Evolutionary conservation across 2,797 vertebrate species (phyloP), one percentile per base, ranked within the genome.

Genomic region (Spinibarbus caldwelli): DNA sequence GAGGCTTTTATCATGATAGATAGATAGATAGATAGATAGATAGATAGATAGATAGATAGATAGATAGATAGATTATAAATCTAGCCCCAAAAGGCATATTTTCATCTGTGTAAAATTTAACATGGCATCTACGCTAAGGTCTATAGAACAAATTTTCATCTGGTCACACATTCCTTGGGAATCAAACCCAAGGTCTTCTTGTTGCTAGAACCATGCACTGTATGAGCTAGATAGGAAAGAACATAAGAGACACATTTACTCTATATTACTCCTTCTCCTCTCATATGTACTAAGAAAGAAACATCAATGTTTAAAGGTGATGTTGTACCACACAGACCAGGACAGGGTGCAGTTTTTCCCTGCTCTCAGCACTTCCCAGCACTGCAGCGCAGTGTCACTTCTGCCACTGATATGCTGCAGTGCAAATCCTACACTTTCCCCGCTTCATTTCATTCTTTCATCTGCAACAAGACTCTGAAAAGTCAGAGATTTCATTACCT

Each of bases 301-400:
- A 86, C 81, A 78, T 89, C 82, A 76, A 66, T 86, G 86, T 86
- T 88, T 86, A 64, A 66, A 86, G 62, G 87, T 85, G 82, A 87
- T 85, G 82, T 78, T 87, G 76, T 80, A 85, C 80, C 68, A 72
- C 82, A 73, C n/a, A n/a, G 76, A 43, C 62, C 38, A 38, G 77
- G 76, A 85, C 9, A 70, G 64, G 73, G 57, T 68, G 62, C 84
- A 79, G 66, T 78, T 87, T 89, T 82, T 71, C 70, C 73, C 83
- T 80, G 81, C 72, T 86, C 89, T 88, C 90, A 90, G 90, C 91
- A 89, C 43, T 85, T 90, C 81, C 66, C 73, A 68, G 70, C 67
- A 83, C 83, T 78, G 83, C 86, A 72, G 75, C 23, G 38, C 78
- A 54, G 54, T 80, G 75, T 77, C 72, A 85, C 85, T 89, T 87